These are phyloP conservation scores for Naso thynnoides DNA, from an alignment of 2,797 vertebrate genomes.

Conservation along the genomic window DNA sequence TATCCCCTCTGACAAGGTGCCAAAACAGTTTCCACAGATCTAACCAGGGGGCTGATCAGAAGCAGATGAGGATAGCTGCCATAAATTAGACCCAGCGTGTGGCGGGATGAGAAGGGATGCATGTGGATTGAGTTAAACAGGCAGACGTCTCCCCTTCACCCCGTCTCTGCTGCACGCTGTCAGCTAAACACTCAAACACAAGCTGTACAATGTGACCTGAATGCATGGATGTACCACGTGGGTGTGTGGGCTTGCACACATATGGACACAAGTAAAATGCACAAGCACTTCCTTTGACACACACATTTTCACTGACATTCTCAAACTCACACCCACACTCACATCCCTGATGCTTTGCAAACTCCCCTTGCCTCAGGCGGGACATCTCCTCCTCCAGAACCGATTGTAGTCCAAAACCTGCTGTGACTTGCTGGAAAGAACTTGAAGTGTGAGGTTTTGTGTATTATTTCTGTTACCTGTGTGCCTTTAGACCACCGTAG, in stretches of 20 bases:
- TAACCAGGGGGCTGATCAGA: slow-evolving; percentile 74
- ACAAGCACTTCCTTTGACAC: slow-evolving; percentile 12
- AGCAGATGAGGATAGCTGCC: slow-evolving; percentile 79
- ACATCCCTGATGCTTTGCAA: slow-evolving; percentile 19
- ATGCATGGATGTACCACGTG: background rate
- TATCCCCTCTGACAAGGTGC: slow-evolving; percentile 81
- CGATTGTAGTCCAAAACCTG: slow-evolving; percentile 26
- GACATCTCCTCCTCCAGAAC: slow-evolving; percentile 20
- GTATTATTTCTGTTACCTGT: slow-evolving; percentile 68
- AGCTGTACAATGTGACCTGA: background rate
- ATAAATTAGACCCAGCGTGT: slow-evolving; percentile 75
- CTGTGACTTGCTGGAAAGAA: slow-evolving; percentile 64
- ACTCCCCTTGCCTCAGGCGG: slow-evolving; percentile 14
- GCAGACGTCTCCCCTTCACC: slow-evolving; percentile 39
- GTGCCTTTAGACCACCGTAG: slow-evolving; percentile 50
- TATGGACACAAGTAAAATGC: slow-evolving; percentile 1
- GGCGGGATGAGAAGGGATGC: slow-evolving; percentile 60
- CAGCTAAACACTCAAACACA: slow-evolving; percentile 12
- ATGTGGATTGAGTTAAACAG: slow-evolving; percentile 78
- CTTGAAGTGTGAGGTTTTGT: slow-evolving; percentile 44
- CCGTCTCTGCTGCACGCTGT: slow-evolving; percentile 21
- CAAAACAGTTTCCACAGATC: slow-evolving; percentile 81
- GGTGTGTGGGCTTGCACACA: background rate
- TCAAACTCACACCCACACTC: background rate
- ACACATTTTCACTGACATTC: background rate